Conservation (phyloP, 2,888 invertebrate genomes). For the Melieria crassipennis region DNA sequence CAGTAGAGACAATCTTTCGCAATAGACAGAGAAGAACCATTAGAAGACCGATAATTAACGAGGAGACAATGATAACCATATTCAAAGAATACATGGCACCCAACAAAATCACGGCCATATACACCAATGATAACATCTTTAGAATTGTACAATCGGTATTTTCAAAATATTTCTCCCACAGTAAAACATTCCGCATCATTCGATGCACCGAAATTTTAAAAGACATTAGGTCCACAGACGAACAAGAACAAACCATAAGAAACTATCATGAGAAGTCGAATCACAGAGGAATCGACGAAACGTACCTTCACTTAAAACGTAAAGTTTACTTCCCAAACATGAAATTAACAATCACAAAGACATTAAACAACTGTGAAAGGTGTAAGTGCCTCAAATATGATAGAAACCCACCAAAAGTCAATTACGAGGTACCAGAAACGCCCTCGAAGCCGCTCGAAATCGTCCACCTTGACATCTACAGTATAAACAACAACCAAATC, state of each 20-base stretch:
- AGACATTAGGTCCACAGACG: no score
- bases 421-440: constrained; percentile 14
- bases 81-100: constrained; percentile 39
- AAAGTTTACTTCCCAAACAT: constrained; percentile 35
- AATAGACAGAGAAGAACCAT: constrained; percentile 36
- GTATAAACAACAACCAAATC: constrained; percentile 15
- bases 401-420: no score
- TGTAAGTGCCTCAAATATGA: no score
- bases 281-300: constrained; percentile 33
- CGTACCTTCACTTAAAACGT: constrained; percentile 25
- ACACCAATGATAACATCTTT: constrained; percentile 33
- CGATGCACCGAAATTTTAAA: constrained; percentile 1
- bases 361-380: constrained; percentile 19
- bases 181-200: constrained; percentile 20
- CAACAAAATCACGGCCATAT: constrained; percentile 36
- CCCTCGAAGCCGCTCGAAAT: constrained; percentile 15
- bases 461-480: constrained; percentile 22
- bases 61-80: constrained; percentile 29
- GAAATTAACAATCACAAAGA: constrained; percentile 33
- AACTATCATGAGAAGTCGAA: constrained; percentile 23
- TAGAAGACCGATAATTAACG: constrained; percentile 26
- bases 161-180: constrained; percentile 10
- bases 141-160: constrained; percentile 33
- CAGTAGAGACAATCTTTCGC: constrained; percentile 36
- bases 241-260: constrained; percentile 20